Conservation (phyloP, 2,888 invertebrate genomes). For the Andrena bicolor region DNA sequence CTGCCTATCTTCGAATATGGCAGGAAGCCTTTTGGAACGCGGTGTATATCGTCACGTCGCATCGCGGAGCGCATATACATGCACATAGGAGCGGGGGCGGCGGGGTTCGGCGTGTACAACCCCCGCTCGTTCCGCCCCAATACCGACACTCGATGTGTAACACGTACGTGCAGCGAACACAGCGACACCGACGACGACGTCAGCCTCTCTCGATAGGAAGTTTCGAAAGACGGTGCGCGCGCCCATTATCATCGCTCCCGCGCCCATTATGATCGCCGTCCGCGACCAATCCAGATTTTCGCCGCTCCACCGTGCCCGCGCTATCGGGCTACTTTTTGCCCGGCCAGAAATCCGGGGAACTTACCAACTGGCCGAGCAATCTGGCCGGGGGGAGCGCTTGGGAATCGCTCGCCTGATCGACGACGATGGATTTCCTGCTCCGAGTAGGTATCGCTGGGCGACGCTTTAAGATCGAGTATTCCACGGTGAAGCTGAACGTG, state of each 20-base stretch:
- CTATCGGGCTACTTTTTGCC: conserved; percentile 55
- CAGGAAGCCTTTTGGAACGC: conserved; percentile 70
- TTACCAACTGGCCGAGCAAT: not conserved
- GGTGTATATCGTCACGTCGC: conserved; percentile 70
- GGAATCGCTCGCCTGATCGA: conserved; percentile 30
- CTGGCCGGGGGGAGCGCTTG: conserved; percentile 2
- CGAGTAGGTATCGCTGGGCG: not conserved
- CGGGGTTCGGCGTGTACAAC: conserved; percentile 27
- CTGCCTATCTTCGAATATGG: conserved; percentile 51
- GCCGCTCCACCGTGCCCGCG: conserved; percentile 29
- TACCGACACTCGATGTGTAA: conserved; percentile 65
- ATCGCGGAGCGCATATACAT: conserved; percentile 50
- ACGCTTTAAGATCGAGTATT: not conserved
- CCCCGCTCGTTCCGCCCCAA: conserved; percentile 74
- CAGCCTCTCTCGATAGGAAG: conserved; percentile 64
- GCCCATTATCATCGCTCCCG: conserved; percentile 65
- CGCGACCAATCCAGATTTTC: conserved; percentile 65
- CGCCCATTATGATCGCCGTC: conserved; percentile 66
- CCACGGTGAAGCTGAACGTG: not conserved
- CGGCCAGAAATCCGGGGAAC: conserved; percentile 6
- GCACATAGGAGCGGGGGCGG: not conserved
- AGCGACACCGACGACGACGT: conserved; percentile 33
- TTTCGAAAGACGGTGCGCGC: conserved; percentile 72
- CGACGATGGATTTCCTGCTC: not conserved
- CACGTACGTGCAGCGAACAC: not conserved